Base-by-base conservation (phyloP, 2,888 invertebrate genomes). In the Parnassius orleans region DNA sequence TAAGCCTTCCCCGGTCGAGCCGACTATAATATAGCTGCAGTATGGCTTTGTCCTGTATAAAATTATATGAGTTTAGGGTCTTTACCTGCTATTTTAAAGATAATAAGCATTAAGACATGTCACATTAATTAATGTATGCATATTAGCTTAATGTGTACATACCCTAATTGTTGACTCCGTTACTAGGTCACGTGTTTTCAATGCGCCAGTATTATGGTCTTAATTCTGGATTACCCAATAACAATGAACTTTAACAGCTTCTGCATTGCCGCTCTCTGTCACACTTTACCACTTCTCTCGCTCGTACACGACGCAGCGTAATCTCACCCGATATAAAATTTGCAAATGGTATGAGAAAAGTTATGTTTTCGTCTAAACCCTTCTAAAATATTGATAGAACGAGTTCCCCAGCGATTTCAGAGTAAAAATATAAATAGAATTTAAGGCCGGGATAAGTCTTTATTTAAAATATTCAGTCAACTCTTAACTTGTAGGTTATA, bases 351-450 rank as follows among this genome's bases (percentile, higher is more conserved):
- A 52, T 47, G 43, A 51, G 46, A 33, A 51, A 51, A 59, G 44
- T 44, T 63, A 58, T 55, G 51, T 58, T 62, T 57, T 58, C 44
- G 53, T 14, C 51, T 59, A 55, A 67, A 70, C 69, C 69, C 68
- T 69, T 68, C 68, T 71, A 67, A 70, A 71, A 67, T 71, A 71
- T 73, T 71, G 67, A 72, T 66, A 19, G 53, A 53, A 58, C 57
- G 59, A 60, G 60, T 59, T 42, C 42, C 53, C 44, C 11, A 43
- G 57, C 47, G 19, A 14, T 33, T 53, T 14, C 10, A 19, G 42
- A 5, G 10, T 42, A 14, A 15, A 53, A 44, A 14, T 14, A 48
- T 10, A 44, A 43, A 33, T 9, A 43, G 51, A n/a, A 42, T 10
- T 10, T 44, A 46, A 51, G 42, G 19, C 15, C 48, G 14, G 19